Percentiles rank a stretch among this genome's conserved stretches.
These are phyloP conservation scores for Panagrolaimus sp. DNA, from an alignment of 1,140 invertebrate genomes.

Conservation along the genomic window DNA sequence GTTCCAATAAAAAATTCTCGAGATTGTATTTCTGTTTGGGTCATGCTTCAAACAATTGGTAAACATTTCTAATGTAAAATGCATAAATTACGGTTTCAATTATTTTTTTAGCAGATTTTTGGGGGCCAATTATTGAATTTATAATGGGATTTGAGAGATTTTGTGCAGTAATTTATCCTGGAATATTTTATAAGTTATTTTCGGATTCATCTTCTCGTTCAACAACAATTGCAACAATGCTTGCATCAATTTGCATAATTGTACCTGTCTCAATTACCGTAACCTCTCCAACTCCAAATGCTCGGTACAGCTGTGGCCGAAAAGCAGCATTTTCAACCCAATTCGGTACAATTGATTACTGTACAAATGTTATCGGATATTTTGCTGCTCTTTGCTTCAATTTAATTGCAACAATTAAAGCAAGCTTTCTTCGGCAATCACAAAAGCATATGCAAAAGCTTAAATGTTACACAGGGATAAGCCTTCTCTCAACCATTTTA, in stretches of 20 bases:
- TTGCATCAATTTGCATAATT: not conserved
- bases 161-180: not conserved
- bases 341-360: not conserved
- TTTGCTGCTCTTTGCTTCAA: not conserved
- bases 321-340: not conserved
- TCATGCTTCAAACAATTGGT: not conserved
- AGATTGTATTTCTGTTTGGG: not conserved
- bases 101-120: conserved; percentile 3
- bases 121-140: not conserved
- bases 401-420: not conserved
- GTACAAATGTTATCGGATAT: not conserved
- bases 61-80: not conserved
- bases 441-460: not conserved
- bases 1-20: not conserved
- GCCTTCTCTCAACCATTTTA: not conserved
- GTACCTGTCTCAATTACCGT: not conserved
- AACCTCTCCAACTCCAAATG: conserved; percentile 3
- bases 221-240: not conserved
- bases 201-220: not conserved
- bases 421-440: not conserved
- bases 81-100: not conserved
- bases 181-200: not conserved
- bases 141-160: not conserved
- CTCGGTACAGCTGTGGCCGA: not conserved
- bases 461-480: not conserved